Evolutionary conservation across 1,140 invertebrate genomes (phyloP).

Genomic region (Lasioglossum baleicum): DNA sequence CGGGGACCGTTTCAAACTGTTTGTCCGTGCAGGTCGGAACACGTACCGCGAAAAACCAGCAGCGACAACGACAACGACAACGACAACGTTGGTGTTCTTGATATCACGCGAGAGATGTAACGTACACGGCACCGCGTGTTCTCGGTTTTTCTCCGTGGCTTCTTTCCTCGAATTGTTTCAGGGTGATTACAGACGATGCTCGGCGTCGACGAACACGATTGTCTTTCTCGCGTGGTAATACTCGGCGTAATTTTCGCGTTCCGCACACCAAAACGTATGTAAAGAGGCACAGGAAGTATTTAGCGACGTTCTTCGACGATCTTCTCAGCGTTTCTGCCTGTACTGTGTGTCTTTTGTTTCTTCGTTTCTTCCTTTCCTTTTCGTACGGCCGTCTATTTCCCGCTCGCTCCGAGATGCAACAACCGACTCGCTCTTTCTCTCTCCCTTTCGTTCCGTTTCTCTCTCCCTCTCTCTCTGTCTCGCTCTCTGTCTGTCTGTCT

Average conservation of each 20-base stretch:
- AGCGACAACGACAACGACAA: background rate
- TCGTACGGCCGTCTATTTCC: constrained; percentile 27
- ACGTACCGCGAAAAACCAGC: constrained; percentile 18
- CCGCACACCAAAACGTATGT: constrained; percentile 32
- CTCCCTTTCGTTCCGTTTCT: too few species aligned
- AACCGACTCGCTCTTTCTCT: background rate
- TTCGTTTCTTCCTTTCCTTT: constrained; percentile 35
- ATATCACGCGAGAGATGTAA: constrained; percentile 17
- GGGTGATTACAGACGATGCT: constrained; percentile 1
- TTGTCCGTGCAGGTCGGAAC: background rate
- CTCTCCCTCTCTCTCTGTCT: too few species aligned
- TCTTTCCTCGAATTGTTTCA: background rate
- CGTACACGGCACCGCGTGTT: constrained; percentile 36
- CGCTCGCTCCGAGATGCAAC: constrained; percentile 48
- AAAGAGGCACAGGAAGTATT: constrained; percentile 36
- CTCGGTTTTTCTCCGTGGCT: constrained; percentile 36
- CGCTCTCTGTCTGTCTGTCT: constrained; percentile 14
- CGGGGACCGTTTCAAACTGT: constrained; percentile 11
- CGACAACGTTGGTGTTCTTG: constrained; percentile 5
- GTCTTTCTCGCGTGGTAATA: constrained; percentile 29
- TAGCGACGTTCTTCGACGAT: constrained; percentile 34
- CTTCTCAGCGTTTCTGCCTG: constrained; percentile 38
- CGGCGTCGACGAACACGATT: constrained; percentile 17
- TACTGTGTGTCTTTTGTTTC: constrained; percentile 50
- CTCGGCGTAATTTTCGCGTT: constrained; percentile 42